phyloP scores from a whole-genome alignment of 2,113 vertebrate species.

The Anguilla japonica region DNA sequence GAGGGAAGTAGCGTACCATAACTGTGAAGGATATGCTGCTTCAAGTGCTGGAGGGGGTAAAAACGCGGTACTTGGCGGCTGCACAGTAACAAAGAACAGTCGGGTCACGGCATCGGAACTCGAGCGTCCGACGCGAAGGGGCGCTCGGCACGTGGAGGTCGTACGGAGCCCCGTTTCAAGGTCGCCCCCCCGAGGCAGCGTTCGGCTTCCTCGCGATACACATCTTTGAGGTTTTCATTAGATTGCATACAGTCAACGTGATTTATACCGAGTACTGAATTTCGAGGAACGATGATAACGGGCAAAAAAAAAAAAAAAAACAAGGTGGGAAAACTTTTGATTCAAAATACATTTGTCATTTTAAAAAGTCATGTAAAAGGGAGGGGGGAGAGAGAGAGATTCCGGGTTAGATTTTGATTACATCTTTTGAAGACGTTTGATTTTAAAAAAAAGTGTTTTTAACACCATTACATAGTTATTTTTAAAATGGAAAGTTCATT shows the following conservation, averaged over 20 bases:
- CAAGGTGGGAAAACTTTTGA: not conserved
- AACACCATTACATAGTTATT: conserved; percentile 20
- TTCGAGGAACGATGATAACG: conserved; percentile 14
- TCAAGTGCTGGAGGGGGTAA: conserved; percentile 23
- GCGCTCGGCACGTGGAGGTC: too few relatives aligned
- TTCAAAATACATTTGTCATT: conserved; percentile 24
- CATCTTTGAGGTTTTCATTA: conserved; percentile 28
- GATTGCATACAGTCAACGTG: conserved; percentile 37
- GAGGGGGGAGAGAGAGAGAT: not conserved
- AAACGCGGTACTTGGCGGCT: conserved; percentile 15
- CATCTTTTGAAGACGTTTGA: conserved; percentile 32
- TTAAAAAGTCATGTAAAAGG: conserved; percentile 40
- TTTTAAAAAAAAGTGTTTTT: conserved; percentile 31
- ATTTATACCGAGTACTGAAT: conserved; percentile 7
- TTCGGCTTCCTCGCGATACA: conserved; percentile 35
- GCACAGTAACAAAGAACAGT: conserved; percentile 22
- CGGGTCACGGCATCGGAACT: not conserved
- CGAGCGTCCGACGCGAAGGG: too few relatives aligned
- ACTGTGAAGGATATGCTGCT: not conserved
- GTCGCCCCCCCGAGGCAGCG: conserved; percentile 22
- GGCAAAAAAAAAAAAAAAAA: not conserved
- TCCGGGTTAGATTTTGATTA: conserved; percentile 22
- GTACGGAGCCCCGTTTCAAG: not conserved
- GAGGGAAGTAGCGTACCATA: not conserved
- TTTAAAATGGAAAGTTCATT: conserved; percentile 31